Evolutionary conservation across 2,888 invertebrate species (phyloP).

Genomic region (Hirtodrosophila duncani): DNA sequence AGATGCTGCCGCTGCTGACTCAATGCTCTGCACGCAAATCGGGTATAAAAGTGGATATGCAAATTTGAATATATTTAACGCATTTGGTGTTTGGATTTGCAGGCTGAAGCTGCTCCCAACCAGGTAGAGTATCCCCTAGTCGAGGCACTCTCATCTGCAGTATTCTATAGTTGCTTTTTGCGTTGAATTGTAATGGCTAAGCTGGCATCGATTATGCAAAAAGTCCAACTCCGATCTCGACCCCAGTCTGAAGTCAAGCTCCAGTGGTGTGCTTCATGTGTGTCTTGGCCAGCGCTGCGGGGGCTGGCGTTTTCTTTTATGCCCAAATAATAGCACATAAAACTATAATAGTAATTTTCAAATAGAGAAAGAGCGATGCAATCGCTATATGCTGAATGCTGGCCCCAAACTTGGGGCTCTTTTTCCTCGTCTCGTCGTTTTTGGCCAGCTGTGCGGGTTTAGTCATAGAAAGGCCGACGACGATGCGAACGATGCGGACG

Average conservation of each 20-base stretch:
- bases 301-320: constrained; percentile 65
- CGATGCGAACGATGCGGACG: not conserved
- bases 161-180: not conserved
- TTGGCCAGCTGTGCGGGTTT: constrained; percentile 64
- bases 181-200: constrained; percentile 1
- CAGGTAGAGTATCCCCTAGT: no score
- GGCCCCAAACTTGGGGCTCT: constrained; percentile 17
- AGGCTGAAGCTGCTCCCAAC: no score
- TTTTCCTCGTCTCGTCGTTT: constrained; percentile 5
- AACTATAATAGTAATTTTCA: constrained; percentile 72
- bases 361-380: constrained; percentile 68
- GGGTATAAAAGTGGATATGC: no score
- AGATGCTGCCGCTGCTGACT: constrained; percentile 53
- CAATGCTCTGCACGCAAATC: no score
- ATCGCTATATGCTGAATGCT: constrained; percentile 33
- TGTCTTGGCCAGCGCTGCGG: constrained; percentile 61
- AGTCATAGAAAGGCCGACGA: constrained; percentile 58
- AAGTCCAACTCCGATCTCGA: constrained; percentile 31
- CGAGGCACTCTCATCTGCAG: no score
- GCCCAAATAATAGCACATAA: constrained; percentile 71
- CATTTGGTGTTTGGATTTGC: no score
- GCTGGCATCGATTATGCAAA: constrained; percentile 64
- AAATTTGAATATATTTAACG: no score
- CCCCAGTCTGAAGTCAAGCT: constrained; percentile 12
- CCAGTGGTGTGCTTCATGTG: constrained; percentile 29